Percentiles rank a stretch among this genome's conserved stretches.
phyloP scores from a whole-genome alignment of 1,140 invertebrate genomes.

The Lethrus apterus region DNA sequence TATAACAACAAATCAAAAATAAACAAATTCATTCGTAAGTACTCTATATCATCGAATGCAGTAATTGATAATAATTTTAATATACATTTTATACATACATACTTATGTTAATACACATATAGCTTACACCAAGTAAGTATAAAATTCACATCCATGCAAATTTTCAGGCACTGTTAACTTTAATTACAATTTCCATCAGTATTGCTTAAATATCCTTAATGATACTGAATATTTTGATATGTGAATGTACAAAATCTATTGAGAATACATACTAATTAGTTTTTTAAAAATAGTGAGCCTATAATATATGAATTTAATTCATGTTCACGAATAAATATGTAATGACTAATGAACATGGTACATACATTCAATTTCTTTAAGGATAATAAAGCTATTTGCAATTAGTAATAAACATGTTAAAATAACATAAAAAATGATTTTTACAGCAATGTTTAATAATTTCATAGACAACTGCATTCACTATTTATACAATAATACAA shows the following conservation, averaged over 20 bases:
- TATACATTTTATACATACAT: no score
- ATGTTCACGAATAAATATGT: not conserved
- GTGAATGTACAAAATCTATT: not conserved
- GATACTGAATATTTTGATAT: slow-evolving; percentile 13
- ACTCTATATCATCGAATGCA: no score
- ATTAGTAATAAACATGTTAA: slow-evolving; percentile 6
- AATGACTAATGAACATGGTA: not conserved
- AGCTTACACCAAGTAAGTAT: slow-evolving; percentile 6
- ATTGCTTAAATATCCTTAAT: slow-evolving; percentile 12
- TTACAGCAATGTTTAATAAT: slow-evolving; percentile 15
- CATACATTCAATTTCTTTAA: slow-evolving; percentile 11
- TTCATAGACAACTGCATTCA: slow-evolving; percentile 5
- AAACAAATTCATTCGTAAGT: no score
- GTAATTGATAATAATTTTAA: no score
- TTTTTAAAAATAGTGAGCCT: not conserved
- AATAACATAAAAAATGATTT: slow-evolving; percentile 11
- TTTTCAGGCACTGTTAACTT: slow-evolving; percentile 8
- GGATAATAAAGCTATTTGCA: slow-evolving; percentile 8
- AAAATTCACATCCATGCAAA: slow-evolving; percentile 2
- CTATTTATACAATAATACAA: slow-evolving; percentile 25
- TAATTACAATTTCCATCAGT: not conserved
- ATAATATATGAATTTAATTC: slow-evolving; percentile 1
- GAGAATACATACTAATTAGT: not conserved
- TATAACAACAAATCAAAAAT: no score
- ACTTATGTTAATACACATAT: no score